These are phyloP conservation scores for Drosophila teissieri DNA, from an alignment of 1,140 invertebrate species.

Conservation along the genomic window DNA sequence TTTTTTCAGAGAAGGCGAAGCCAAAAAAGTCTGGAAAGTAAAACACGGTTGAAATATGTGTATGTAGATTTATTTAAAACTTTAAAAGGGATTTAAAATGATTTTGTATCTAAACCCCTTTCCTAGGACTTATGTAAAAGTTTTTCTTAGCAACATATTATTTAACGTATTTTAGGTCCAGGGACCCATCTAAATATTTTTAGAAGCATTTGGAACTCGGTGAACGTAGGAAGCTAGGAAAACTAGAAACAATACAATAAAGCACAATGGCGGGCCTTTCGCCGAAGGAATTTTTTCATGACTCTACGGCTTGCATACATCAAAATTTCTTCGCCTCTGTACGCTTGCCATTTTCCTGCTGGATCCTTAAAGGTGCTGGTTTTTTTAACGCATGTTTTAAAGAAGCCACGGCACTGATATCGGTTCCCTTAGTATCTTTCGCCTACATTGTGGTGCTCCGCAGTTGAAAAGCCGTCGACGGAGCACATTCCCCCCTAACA, in stretches of 20 bases:
- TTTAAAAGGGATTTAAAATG: too few species aligned
- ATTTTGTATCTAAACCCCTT: too few species aligned
- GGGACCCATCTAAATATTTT: not conserved
- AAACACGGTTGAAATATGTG: not conserved
- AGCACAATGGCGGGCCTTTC: conserved; percentile 21
- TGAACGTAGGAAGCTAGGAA: conserved; percentile 28
- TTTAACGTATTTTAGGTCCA: conserved; percentile 1
- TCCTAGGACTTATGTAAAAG: not conserved
- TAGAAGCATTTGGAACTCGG: conserved; percentile 29
- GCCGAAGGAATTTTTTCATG: not conserved
- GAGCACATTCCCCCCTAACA: conserved; percentile 61
- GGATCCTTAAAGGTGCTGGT: conserved; percentile 31
- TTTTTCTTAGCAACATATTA: not conserved
- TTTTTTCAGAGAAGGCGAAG: conserved; percentile 9
- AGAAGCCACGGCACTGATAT: conserved; percentile 33
- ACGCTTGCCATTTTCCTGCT: conserved; percentile 35
- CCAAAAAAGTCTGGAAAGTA: not conserved
- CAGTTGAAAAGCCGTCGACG: conserved; percentile 58
- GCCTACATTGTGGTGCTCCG: conserved; percentile 58
- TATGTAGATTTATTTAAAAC: not conserved
- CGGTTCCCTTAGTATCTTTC: conserved; percentile 20
- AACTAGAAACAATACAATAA: conserved; percentile 44
- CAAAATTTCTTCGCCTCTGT: conserved; percentile 42
- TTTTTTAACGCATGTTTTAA: conserved; percentile 15
- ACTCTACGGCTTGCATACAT: conserved; percentile 25